A percentile compares a stretch with the other conserved stretches of the same genome.
Evolutionary conservation across 2,113 vertebrate species (phyloP).

Genomic region (Dunckerocampus dactyliophorus): DNA sequence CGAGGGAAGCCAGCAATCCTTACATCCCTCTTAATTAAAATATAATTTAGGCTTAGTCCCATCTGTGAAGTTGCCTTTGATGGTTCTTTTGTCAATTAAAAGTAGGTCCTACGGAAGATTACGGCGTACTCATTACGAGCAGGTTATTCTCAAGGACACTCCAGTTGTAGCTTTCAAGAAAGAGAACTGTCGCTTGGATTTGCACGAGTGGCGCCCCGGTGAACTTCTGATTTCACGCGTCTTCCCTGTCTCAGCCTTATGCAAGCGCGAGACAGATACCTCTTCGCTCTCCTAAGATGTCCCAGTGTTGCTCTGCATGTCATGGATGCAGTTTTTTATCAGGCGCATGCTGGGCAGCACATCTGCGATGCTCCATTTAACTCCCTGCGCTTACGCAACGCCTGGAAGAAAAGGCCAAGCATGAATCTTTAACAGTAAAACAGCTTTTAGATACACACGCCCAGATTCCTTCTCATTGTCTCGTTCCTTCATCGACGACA

Average conservation of each 20-base stretch:
- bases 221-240: not conserved
- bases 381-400: constrained; percentile 34
- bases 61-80: constrained; percentile 67
- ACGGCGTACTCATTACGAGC: constrained; percentile 57
- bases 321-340: constrained; percentile 34
- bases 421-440: constrained; percentile 62
- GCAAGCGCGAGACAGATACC: constrained; percentile 19
- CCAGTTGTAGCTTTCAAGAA: constrained; percentile 45
- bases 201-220: no score
- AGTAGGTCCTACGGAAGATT: constrained; percentile 60
- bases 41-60: constrained; percentile 68
- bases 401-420: constrained; percentile 47
- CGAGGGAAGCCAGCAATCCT: constrained; percentile 61
- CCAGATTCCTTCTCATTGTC: not conserved
- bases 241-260: constrained; percentile 11
- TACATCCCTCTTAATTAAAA: constrained; percentile 74
- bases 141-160: constrained; percentile 65
- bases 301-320: constrained; percentile 17
- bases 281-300: constrained; percentile 3
- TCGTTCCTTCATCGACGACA: not conserved
- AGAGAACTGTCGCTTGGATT: not conserved
- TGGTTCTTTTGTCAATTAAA: constrained; percentile 72
- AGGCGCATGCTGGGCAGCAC: constrained; percentile 31
- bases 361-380: constrained; percentile 50
- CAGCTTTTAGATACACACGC: constrained; percentile 44